Evolutionary conservation across 35 echinoderm and acorn worm genomes (phyloP).

Genomic region (Patiria miniata): DNA sequence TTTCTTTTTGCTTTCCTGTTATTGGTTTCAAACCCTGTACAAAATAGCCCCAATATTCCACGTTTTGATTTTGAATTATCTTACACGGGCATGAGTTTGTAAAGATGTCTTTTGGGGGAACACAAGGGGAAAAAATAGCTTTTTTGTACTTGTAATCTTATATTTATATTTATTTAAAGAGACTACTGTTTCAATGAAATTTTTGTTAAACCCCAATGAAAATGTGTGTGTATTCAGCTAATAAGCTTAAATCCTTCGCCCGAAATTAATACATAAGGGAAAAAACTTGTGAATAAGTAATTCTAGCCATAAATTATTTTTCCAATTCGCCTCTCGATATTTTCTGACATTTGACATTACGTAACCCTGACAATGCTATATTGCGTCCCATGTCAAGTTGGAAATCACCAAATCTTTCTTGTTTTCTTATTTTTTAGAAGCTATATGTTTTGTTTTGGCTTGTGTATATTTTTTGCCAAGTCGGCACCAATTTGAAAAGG

Average conservation of each 20-base stretch:
- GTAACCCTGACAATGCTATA: background rate
- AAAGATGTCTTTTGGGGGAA: background rate
- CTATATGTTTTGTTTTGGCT: background rate
- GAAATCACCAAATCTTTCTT: background rate
- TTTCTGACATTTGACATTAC: background rate
- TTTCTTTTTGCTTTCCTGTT: no score
- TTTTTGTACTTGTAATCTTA: background rate
- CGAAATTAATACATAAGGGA: no score
- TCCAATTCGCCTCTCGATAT: background rate
- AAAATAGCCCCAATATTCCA: no score
- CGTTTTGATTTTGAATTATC: no score
- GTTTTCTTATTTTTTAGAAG: background rate
- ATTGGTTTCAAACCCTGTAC: no score
- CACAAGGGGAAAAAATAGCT: background rate
- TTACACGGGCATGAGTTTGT: no score
- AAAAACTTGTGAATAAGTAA: no score
- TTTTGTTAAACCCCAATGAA: no score
- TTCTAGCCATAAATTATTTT: no score
- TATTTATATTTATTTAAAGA: background rate
- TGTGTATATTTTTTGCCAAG: constrained; percentile 25
- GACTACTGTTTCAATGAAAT: background rate
- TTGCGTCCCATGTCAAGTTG: background rate
- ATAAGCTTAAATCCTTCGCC: no score
- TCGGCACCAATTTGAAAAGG: background rate
- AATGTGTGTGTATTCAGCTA: no score